phyloP scores from a whole-genome alignment of 2,113 vertebrate species.

The Sander vitreus region DNA sequence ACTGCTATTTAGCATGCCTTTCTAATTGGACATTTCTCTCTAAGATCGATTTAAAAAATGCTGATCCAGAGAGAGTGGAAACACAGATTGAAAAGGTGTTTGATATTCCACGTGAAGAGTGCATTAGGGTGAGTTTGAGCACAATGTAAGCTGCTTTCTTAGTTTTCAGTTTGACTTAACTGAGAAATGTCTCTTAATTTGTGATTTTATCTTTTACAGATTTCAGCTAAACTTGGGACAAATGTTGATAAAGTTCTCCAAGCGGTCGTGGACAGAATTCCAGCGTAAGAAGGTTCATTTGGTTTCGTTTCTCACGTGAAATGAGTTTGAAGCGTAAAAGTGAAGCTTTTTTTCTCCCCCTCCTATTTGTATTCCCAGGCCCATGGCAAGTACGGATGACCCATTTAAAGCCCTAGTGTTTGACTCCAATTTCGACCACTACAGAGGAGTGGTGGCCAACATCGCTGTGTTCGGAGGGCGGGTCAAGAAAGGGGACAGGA shows the following conservation, averaged over 20 bases:
- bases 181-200: not conserved
- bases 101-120: slow-evolving; percentile 93
- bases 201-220: slow-evolving; percentile 80
- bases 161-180: not conserved
- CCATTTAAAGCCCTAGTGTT: slow-evolving; percentile 92
- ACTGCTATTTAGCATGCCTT: not conserved
- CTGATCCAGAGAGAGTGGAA: slow-evolving; percentile 92
- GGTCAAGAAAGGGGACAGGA: slow-evolving; percentile 90
- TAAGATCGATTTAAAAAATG: slow-evolving; percentile 98
- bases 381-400: slow-evolving; percentile 78
- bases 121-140: slow-evolving; percentile 88
- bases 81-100: slow-evolving; percentile 95
- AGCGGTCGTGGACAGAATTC: slow-evolving; percentile 91
- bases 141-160: not conserved
- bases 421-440: slow-evolving; percentile 96
- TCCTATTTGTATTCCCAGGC: slow-evolving; percentile 78
- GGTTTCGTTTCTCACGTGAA: not conserved
- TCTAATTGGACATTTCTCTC: slow-evolving; percentile 12
- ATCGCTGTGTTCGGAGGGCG: slow-evolving; percentile 91
- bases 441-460: slow-evolving; percentile 93
- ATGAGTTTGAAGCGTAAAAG: not conserved
- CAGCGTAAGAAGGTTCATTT: slow-evolving; percentile 87
- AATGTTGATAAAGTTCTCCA: slow-evolving; percentile 92
- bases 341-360: not conserved
- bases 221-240: slow-evolving; percentile 96